A percentile compares a stretch with the other conserved stretches of the same genome.
Evolutionary conservation across 2,888 invertebrate species (phyloP).

Genomic region (Conomelus anceps): DNA sequence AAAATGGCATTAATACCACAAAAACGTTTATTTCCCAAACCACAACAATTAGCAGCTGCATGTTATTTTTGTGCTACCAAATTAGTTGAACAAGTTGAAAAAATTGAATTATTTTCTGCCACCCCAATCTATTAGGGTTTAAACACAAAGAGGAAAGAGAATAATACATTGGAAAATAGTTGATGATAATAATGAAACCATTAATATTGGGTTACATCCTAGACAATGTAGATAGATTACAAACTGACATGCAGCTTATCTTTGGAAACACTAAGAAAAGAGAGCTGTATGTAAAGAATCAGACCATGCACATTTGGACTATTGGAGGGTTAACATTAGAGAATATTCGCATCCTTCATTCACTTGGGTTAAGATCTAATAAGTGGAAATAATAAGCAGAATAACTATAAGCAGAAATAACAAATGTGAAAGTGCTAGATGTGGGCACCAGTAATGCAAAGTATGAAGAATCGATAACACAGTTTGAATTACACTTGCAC

Average conservation of each 20-base stretch:
- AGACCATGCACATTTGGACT: neutral
- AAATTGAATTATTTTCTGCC: neutral
- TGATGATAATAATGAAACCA: neutral
- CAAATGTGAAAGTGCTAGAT: neutral
- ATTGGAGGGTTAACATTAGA: neutral
- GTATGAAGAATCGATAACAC: slow-evolving; percentile 7
- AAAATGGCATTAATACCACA: too few relatives aligned
- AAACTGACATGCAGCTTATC: too few relatives aligned
- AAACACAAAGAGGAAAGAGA: neutral
- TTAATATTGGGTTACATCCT: neutral
- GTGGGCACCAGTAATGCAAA: neutral
- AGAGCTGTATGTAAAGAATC: too few relatives aligned
- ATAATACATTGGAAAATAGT: neutral
- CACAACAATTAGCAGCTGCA: too few relatives aligned
- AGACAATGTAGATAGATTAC: neutral
- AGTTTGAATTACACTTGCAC: neutral
- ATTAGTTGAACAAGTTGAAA: neutral
- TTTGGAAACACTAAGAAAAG: neutral
- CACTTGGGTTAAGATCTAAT: neutral
- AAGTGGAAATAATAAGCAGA: too few relatives aligned
- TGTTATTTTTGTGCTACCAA: neutral
- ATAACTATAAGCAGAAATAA: too few relatives aligned
- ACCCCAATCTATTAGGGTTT: neutral
- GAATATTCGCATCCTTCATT: neutral
- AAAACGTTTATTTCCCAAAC: too few relatives aligned